phyloP scores from a whole-genome alignment of 2,113 vertebrate species.

The Protobothrops flavoviridis region DNA sequence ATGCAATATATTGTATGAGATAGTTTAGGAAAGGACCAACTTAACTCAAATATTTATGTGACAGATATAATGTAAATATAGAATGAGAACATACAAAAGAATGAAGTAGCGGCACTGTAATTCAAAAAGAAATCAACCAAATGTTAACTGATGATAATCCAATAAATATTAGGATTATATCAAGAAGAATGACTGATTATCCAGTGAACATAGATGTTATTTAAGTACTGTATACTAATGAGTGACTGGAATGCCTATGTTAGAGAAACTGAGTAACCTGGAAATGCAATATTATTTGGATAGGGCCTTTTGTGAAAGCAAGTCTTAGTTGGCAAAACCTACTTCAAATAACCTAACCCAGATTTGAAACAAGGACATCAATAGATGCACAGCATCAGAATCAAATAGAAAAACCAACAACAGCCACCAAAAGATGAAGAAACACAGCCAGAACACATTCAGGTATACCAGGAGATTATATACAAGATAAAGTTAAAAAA shows the following conservation, averaged over 20 bases:
- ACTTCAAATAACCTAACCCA: background rate
- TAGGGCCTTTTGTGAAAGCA: background rate
- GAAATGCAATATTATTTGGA: background rate
- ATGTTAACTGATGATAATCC: background rate
- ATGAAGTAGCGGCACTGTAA: background rate
- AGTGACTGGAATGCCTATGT: background rate
- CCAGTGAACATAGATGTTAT: background rate
- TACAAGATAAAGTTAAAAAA: background rate
- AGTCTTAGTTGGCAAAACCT: background rate
- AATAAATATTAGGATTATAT: background rate
- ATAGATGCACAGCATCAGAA: background rate
- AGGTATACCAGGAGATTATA: background rate
- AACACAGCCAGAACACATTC: background rate
- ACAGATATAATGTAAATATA: background rate
- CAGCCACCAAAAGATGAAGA: background rate
- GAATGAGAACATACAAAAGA: background rate
- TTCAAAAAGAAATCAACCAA: background rate
- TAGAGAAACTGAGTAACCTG: background rate
- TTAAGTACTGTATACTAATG: background rate
- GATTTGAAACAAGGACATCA: background rate
- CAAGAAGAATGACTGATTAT: background rate
- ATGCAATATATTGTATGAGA: background rate
- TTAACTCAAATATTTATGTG: background rate
- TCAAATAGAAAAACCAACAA: background rate
- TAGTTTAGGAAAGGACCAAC: background rate